These are phyloP conservation scores for Catajapyx aquilonaris DNA, from an alignment of 1,140 invertebrate genomes.

Conservation along the genomic window DNA sequence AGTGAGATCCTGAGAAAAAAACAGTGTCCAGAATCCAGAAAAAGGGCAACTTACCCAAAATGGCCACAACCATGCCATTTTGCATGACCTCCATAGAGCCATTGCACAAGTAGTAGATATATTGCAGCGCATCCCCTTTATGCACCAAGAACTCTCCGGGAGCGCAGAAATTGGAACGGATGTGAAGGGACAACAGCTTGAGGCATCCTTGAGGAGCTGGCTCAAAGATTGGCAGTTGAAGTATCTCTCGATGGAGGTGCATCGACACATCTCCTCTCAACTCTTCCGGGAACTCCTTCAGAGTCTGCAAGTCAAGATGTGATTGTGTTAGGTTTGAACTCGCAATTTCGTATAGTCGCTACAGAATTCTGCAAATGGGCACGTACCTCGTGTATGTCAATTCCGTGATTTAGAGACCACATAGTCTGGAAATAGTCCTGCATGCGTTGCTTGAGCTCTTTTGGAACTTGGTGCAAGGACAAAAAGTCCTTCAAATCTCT, in stretches of 20 bases:
- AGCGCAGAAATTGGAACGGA: conserved; percentile 78
- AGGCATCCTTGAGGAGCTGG: conserved; percentile 63
- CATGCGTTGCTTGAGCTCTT: conserved; percentile 86
- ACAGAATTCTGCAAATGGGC: not conserved
- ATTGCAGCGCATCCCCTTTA: conserved; percentile 86
- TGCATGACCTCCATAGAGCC: conserved; percentile 98
- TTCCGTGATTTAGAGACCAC: conserved; percentile 96
- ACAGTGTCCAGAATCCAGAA: not conserved
- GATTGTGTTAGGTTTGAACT: too few species aligned
- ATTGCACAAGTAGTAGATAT: conserved; percentile 90
- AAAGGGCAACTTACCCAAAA: conserved; percentile 45
- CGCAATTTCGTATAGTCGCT: too few species aligned
- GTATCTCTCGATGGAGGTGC: conserved; percentile 84
- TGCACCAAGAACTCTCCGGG: conserved; percentile 94
- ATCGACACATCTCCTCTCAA: conserved; percentile 83
- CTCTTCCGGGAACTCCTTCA: conserved; percentile 92
- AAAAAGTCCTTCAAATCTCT: conserved; percentile 93
- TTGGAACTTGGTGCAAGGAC: conserved; percentile 82
- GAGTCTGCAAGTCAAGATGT: conserved; percentile 39
- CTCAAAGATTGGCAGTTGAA: conserved; percentile 85
- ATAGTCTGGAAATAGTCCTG: conserved; percentile 98
- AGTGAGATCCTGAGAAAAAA: too few species aligned
- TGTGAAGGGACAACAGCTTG: conserved; percentile 73
- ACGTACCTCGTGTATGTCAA: conserved; percentile 85
- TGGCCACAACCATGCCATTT: conserved; percentile 94